Percentiles rank a stretch among this genome's conserved stretches.
These are phyloP conservation scores for Coptodon rendalli DNA, from an alignment of 2,113 vertebrate species.

Conservation along the genomic window DNA sequence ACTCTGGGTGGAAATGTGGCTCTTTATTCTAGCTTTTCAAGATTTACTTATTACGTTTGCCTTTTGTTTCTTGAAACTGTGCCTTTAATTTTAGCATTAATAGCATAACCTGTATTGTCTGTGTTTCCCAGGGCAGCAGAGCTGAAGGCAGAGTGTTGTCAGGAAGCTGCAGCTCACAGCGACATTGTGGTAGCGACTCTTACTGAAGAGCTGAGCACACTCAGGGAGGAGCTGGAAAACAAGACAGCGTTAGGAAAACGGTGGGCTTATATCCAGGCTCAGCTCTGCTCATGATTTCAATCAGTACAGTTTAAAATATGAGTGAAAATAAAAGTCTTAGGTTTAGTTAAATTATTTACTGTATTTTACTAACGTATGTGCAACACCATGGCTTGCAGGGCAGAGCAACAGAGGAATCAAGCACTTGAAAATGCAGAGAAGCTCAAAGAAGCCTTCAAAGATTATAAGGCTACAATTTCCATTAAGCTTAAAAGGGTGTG, in stretches of 20 bases:
- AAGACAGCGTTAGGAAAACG: constrained; percentile 76
- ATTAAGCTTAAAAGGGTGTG: constrained; percentile 80
- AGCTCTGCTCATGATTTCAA: not conserved
- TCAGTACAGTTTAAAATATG: not conserved
- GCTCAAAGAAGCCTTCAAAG: constrained; percentile 81
- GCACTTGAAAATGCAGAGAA: constrained; percentile 83
- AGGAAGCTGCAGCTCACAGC: constrained; percentile 76
- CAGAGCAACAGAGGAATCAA: constrained; percentile 89
- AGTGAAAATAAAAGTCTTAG: not conserved
- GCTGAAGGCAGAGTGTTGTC: constrained; percentile 76
- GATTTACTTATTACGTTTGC: not conserved
- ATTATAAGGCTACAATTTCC: constrained; percentile 78
- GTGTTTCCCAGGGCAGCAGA: constrained; percentile 73
- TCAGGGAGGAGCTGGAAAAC: constrained; percentile 78
- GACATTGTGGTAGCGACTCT: constrained; percentile 72
- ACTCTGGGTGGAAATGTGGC: not conserved
- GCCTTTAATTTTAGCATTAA: not conserved
- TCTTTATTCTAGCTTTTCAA: not conserved
- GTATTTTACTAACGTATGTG: not conserved
- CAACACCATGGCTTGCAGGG: constrained; percentile 65
- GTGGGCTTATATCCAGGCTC: constrained; percentile 47
- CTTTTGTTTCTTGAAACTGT: not conserved
- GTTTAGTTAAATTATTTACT: not conserved
- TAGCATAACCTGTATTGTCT: not conserved
- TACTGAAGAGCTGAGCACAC: constrained; percentile 73